Percentiles rank a stretch among this genome's conserved stretches.
These are phyloP conservation scores for Leptopilina clavipes DNA, from an alignment of 1,140 invertebrate genomes.

Conservation along the genomic window DNA sequence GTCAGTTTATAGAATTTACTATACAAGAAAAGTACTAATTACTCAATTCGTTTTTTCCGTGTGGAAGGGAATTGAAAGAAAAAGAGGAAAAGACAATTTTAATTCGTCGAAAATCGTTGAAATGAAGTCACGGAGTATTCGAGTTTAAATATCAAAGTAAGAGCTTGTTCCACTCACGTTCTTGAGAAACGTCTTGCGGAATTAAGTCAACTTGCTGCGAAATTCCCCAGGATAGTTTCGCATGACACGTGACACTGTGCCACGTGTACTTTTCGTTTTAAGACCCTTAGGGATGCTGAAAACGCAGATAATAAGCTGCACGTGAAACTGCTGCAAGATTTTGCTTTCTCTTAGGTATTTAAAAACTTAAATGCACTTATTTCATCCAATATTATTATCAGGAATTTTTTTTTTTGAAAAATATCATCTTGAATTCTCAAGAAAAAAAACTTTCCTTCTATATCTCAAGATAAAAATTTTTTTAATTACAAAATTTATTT, in stretches of 20 bases:
- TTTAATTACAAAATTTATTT: too few species aligned
- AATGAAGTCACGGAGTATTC: slow-evolving; percentile 11
- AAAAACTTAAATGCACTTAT: too few species aligned
- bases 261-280: slow-evolving; percentile 21
- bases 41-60: background rate
- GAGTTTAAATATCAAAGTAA: slow-evolving; percentile 27
- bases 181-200: slow-evolving; percentile 14
- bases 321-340: slow-evolving; percentile 21
- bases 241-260: slow-evolving; percentile 30
- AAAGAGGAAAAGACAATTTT: background rate
- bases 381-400: too few species aligned
- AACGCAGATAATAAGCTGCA: slow-evolving; percentile 16
- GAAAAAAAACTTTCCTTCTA: too few species aligned
- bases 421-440: too few species aligned
- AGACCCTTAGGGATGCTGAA: slow-evolving; percentile 30
- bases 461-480: too few species aligned
- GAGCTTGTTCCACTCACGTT: slow-evolving; percentile 24
- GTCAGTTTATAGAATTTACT: too few species aligned
- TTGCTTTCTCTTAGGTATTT: background rate
- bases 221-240: slow-evolving; percentile 21
- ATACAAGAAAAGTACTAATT: too few species aligned
- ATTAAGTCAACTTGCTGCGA: slow-evolving; percentile 31
- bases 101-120: background rate
- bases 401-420: too few species aligned
- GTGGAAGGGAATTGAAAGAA: background rate